Conservation (phyloP, 1,140 invertebrate species). For the Lamellibrachia luymesi region DNA sequence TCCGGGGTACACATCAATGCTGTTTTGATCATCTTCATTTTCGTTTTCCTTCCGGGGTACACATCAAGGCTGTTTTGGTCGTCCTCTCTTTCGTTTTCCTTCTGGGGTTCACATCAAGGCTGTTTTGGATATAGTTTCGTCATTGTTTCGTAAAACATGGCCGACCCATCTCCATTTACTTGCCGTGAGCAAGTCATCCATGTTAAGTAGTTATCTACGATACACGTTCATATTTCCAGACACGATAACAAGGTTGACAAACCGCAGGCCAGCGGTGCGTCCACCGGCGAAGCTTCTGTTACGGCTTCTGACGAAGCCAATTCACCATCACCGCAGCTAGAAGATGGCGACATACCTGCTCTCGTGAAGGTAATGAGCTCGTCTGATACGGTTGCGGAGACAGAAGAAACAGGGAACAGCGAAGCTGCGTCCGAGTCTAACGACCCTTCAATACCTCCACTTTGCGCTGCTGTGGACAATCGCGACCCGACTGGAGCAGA, state of each 20-base stretch:
- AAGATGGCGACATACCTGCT: neutral
- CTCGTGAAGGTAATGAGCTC: neutral
- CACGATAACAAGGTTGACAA: neutral
- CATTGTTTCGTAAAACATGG: no score
- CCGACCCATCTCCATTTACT: no score
- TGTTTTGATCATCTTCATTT: no score
- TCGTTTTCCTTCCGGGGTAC: no score
- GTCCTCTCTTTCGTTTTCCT: no score
- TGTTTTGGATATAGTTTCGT: no score
- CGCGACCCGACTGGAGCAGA: neutral
- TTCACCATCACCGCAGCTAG: neutral
- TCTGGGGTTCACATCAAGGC: no score
- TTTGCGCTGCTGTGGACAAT: neutral
- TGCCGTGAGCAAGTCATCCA: no score
- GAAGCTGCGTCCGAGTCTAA: neutral
- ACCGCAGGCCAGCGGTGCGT: neutral
- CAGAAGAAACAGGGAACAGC: neutral
- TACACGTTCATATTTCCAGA: neutral
- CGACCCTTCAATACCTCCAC: neutral
- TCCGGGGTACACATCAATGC: no score
- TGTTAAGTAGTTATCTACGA: neutral
- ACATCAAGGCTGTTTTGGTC: no score
- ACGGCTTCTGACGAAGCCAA: neutral
- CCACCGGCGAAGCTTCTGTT: neutral
- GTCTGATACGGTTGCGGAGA: neutral